These are phyloP conservation scores for Aphodius sticticus DNA, from an alignment of 2,888 invertebrate genomes.

Conservation along the genomic window DNA sequence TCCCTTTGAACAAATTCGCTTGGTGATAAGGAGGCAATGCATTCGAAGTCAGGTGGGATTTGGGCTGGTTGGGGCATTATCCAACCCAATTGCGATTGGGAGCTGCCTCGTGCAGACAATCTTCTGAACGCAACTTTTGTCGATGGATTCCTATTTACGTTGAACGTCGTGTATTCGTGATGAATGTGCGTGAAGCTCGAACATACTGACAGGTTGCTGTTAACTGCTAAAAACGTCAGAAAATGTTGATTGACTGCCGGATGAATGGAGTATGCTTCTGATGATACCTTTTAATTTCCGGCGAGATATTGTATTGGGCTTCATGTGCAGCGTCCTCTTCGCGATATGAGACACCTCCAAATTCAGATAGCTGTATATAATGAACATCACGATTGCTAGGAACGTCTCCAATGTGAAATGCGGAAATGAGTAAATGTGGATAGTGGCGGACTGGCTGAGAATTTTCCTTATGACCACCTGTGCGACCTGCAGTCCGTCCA, in stretches of 20 bases:
- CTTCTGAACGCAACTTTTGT: slow-evolving; percentile 37
- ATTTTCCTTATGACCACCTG: slow-evolving; percentile 40
- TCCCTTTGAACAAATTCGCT: slow-evolving; percentile 52
- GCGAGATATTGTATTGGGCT: slow-evolving; percentile 38
- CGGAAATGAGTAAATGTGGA: slow-evolving; percentile 52
- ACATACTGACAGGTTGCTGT: slow-evolving; percentile 41
- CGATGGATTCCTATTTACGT: slow-evolving; percentile 35
- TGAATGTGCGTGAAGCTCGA: slow-evolving; percentile 38
- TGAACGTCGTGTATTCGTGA: slow-evolving; percentile 38
- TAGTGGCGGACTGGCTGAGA: slow-evolving; percentile 49
- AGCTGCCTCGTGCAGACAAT: slow-evolving; percentile 33
- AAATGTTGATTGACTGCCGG: not conserved
- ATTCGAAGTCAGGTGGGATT: slow-evolving; percentile 27
- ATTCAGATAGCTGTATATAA: slow-evolving; percentile 48
- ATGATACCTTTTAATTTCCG: slow-evolving; percentile 40
- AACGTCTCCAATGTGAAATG: slow-evolving; percentile 52
- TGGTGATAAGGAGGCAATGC: slow-evolving; percentile 31
- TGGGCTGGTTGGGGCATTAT: slow-evolving; percentile 26
- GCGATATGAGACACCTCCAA: slow-evolving; percentile 49
- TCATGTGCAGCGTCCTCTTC: slow-evolving; percentile 35
- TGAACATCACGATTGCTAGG: slow-evolving; percentile 47
- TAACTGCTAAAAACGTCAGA: slow-evolving; percentile 30
- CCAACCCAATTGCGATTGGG: slow-evolving; percentile 38
- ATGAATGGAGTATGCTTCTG: not conserved
- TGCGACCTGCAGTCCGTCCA: slow-evolving; percentile 23